Evolutionary conservation across 2,113 vertebrate species (phyloP).

Genomic region (Polypterus senegalus): DNA sequence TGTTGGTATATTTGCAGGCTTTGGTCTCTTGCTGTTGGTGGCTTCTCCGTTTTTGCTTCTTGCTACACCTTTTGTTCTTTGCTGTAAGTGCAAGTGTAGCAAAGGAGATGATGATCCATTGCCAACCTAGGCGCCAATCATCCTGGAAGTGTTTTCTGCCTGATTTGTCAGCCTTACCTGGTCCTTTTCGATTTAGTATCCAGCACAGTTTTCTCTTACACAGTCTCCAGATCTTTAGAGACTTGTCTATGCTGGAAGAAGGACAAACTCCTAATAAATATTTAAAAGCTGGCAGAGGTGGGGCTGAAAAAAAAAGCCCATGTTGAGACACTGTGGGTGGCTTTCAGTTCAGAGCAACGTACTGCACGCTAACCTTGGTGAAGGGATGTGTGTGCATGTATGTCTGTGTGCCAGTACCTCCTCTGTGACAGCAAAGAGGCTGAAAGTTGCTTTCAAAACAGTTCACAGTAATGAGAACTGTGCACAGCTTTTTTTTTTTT

Average conservation of each 20-base stretch:
- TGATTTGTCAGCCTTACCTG: conserved; percentile 36
- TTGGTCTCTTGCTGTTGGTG: conserved; percentile 85
- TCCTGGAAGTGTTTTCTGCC: neutral
- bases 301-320: no score
- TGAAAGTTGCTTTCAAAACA: no score
- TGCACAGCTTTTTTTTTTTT: no score
- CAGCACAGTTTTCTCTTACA: conserved; percentile 6
- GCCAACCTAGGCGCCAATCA: conserved; percentile 59
- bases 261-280: no score
- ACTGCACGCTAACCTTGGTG: no score
- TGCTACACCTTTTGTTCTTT: conserved; percentile 89
- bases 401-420: no score
- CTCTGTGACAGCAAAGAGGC: no score
- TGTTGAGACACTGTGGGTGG: no score
- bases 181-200: conserved; percentile 35
- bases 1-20: conserved; percentile 94
- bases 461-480: no score
- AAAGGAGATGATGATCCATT: conserved; percentile 93
- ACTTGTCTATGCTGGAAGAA: neutral
- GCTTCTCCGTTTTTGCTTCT: conserved; percentile 91
- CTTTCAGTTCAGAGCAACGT: no score
- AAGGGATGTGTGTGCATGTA: no score
- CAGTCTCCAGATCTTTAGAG: neutral
- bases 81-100: conserved; percentile 96
- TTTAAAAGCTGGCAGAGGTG: no score